Percentiles rank a stretch among this genome's conserved stretches.
These are phyloP conservation scores for Subacronicta megacephala DNA, from an alignment of 2,888 invertebrate genomes.

Conservation along the genomic window DNA sequence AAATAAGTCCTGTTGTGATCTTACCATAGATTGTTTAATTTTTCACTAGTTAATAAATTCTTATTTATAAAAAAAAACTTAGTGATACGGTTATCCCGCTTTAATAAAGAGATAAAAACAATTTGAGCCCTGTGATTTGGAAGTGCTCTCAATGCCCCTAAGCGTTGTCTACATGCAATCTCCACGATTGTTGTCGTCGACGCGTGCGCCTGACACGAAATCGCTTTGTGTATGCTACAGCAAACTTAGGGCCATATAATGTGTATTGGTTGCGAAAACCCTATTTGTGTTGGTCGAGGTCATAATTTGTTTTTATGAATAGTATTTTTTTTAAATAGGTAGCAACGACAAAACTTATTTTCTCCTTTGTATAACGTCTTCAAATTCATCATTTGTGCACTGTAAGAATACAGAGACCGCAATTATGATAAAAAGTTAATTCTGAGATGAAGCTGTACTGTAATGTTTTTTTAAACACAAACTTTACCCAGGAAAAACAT, in stretches of 20 bases:
- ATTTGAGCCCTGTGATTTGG: constrained; percentile 40
- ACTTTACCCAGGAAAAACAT: background rate
- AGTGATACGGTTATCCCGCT: constrained; percentile 22
- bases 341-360: too few species aligned
- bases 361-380: too few species aligned
- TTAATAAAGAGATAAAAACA: constrained; percentile 37
- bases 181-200: constrained; percentile 33
- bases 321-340: background rate
- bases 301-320: background rate
- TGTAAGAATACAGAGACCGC: too few species aligned
- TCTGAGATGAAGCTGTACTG: too few species aligned
- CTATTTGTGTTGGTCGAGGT: background rate
- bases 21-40: too few species aligned
- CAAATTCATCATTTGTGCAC: too few species aligned
- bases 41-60: too few species aligned
- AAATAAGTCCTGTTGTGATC: too few species aligned
- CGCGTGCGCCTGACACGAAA: constrained; percentile 45
- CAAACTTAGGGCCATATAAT: constrained; percentile 28
- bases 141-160: constrained; percentile 39
- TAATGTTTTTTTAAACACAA: too few species aligned
- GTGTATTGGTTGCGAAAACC: background rate
- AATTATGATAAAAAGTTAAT: too few species aligned
- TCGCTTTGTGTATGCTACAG: constrained; percentile 19
- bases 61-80: too few species aligned
- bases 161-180: constrained; percentile 33